Evolutionary conservation across 2,888 invertebrate species (phyloP).

Genomic region (Mythimna impura): DNA sequence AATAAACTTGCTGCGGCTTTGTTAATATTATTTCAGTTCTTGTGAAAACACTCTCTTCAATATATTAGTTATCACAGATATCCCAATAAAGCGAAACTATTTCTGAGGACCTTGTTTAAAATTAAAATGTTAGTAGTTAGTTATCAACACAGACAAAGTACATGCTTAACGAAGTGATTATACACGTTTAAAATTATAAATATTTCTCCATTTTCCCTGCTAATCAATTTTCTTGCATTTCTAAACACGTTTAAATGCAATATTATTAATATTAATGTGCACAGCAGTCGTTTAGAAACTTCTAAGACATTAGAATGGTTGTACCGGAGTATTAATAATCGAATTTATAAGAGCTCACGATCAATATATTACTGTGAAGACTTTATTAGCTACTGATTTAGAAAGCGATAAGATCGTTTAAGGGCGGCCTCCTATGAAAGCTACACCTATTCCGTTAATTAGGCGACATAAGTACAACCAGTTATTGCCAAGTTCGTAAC

Average conservation of each 20-base stretch:
- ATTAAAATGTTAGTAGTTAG: neutral
- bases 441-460: conserved; percentile 45
- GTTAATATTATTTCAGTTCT: neutral
- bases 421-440: conserved; percentile 38
- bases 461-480: conserved; percentile 38
- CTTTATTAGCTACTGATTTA: conserved; percentile 33
- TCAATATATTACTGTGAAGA: conserved; percentile 18
- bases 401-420: conserved; percentile 43
- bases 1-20: neutral
- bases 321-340: conserved; percentile 4
- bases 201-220: conserved; percentile 12
- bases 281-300: conserved; percentile 10
- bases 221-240: conserved; percentile 19
- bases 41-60: conserved; percentile 1
- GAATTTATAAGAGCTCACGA: conserved; percentile 12
- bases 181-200: conserved; percentile 6
- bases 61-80: neutral
- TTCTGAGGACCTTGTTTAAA: neutral
- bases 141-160: neutral
- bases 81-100: neutral
- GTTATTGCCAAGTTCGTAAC: conserved; percentile 41
- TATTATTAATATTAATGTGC: conserved; percentile 11
- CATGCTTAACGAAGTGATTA: conserved; percentile 5
- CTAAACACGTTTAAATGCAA: conserved; percentile 22
- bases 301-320: conserved; percentile 5